Evolutionary conservation across 1,140 invertebrate genomes (phyloP), one percentile per base, ranked within the genome.

Genomic region (Drosophila pseudoobscura): DNA sequence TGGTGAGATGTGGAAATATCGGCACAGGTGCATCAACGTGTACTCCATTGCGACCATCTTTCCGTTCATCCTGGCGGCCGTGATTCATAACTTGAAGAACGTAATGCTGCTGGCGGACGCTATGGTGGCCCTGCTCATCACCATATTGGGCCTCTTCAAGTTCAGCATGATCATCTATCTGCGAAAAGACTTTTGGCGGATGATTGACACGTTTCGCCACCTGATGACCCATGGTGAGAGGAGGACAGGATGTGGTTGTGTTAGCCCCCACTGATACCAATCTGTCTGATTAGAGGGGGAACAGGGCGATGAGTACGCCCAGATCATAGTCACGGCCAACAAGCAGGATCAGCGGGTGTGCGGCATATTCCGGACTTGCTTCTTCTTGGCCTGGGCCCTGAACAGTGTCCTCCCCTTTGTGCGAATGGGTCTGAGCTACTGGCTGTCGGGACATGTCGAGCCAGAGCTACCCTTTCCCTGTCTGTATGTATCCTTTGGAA

Each of bases 391-490:
- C 26, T 71, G 72, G 49, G n/a, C 39, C 3, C 2, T 80, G 0
- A 63, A 57, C 1, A 49, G 41, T 24, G 20, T 62, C 0, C 45
- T 72, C 66, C 77, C 77, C 0, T 45, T 65, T 22, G 45, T 75
- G 46, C 51, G 47, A n/a, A 75, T 63, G 49, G 41, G 44, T 7
- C 29, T 56, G 5, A 46, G 50, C 2, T 68, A 73, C 13, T 63
- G 29, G 15, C 13, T 52, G 26, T 45, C 68, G 39, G 78, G 68
- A 11, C 44, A 73, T 17, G 24, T 54, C 15, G 68, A 77, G n/a
- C 62, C 78, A 0, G 54, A 73, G 15, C 26, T 73, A 13, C 78
- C 61, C 0, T 76, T 62, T 63, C 73, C 78, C 22, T 80, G 68
- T 39, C 15, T 63, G 78, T 82, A 9, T 15, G 73, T 80, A 35